Percentiles rank a stretch among this genome's conserved stretches.
Conservation (phyloP, 2,888 invertebrate genomes). For the Pyralis farinalis region DNA sequence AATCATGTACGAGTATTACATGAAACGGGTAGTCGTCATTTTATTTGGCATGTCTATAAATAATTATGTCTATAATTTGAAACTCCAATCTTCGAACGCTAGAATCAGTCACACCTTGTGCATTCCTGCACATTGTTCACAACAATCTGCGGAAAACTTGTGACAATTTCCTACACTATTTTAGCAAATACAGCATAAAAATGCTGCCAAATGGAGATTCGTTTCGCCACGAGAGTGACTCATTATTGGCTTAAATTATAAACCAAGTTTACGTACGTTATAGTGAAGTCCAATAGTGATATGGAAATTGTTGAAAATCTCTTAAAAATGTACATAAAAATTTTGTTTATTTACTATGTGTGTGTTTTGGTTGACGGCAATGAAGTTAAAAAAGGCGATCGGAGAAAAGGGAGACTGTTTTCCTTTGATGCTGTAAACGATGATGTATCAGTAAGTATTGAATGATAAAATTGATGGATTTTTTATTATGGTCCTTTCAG, state of each 20-base stretch:
- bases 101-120: conserved; percentile 26
- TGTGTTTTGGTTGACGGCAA: conserved; percentile 31
- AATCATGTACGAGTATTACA: no score
- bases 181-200: conserved; percentile 46
- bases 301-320: conserved; percentile 6
- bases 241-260: conserved; percentile 39
- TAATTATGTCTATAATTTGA: conserved; percentile 5
- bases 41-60: conserved; percentile 18
- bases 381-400: conserved; percentile 20
- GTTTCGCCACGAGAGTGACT: conserved; percentile 38
- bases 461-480: no score
- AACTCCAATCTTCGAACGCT: conserved; percentile 12
- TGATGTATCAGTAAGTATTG: conserved; percentile 78
- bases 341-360: conserved; percentile 26
- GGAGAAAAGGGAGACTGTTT: conserved; percentile 64
- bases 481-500: no score
- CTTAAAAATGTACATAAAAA: conserved; percentile 31
- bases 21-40: no score
- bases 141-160: conserved; percentile 63
- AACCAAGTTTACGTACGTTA: conserved; percentile 12
- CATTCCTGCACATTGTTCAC: conserved; percentile 27
- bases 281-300: conserved; percentile 16
- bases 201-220: conserved; percentile 38
- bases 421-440: conserved; percentile 78
- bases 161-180: conserved; percentile 44